These are phyloP conservation scores for Hipposideros larvatus DNA, from an alignment of 2,797 vertebrate species.

Conservation along the genomic window DNA sequence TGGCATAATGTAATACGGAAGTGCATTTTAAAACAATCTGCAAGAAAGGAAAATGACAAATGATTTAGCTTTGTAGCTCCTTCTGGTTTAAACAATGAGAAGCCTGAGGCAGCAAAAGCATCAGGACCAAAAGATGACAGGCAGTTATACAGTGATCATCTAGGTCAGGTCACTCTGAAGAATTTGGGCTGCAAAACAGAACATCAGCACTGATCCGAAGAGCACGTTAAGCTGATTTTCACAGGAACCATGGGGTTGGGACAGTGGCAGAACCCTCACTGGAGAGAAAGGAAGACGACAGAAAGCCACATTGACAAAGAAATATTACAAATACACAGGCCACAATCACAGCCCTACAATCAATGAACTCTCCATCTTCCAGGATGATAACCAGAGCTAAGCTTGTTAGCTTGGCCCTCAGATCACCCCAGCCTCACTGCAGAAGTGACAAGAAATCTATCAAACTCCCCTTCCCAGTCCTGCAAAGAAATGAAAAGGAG, in stretches of 20 bases:
- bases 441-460: slow-evolving; percentile 39
- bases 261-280: slow-evolving; percentile 44
- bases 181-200: slow-evolving; percentile 13
- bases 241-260: neutral
- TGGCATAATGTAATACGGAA: slow-evolving; percentile 46
- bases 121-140: neutral
- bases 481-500: slow-evolving; percentile 60
- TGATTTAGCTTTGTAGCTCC: slow-evolving; percentile 38
- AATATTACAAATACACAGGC: slow-evolving; percentile 59
- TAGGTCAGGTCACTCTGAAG: slow-evolving; percentile 27
- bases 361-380: slow-evolving; percentile 37
- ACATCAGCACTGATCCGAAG: slow-evolving; percentile 16
- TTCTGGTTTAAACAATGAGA: slow-evolving; percentile 39
- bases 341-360: slow-evolving; percentile 30
- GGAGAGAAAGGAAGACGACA: slow-evolving; percentile 64
- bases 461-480: neutral
- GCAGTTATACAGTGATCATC: neutral
- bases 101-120: neutral
- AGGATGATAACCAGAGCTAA: slow-evolving; percentile 25
- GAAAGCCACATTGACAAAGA: slow-evolving; percentile 67
- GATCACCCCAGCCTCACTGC: slow-evolving; percentile 22
- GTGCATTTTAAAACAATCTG: slow-evolving; percentile 56
- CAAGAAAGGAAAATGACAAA: slow-evolving; percentile 48
- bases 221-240: neutral
- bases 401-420: slow-evolving; percentile 28